Evolutionary conservation across 2,888 invertebrate species (phyloP).

Genomic region (Drosophila tanythrix): DNA sequence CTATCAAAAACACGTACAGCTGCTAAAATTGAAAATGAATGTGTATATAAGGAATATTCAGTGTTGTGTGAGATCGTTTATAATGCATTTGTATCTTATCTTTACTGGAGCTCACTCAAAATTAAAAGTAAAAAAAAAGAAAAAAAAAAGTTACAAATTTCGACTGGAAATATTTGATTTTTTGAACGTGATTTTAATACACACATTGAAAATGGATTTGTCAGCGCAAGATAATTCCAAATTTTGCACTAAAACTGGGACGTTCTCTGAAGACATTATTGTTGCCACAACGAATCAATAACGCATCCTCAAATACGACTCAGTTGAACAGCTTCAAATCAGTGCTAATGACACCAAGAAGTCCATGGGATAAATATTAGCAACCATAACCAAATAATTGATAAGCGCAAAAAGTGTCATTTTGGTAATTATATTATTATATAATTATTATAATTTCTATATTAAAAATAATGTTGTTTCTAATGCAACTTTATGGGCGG

Average conservation of each 20-base stretch:
- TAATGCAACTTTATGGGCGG: not conserved
- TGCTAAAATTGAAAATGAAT: not conserved
- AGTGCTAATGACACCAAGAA: not conserved
- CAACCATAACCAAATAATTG: rapidly evolving
- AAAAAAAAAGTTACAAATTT: not conserved
- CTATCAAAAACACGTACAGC: not conserved
- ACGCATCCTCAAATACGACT: not conserved
- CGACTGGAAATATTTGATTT: not conserved
- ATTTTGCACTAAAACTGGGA: not conserved
- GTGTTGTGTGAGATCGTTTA: not conserved
- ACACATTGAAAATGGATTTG: not conserved
- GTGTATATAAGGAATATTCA: not conserved
- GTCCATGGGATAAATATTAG: not conserved
- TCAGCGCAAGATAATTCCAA: not conserved
- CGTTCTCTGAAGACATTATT: not conserved
- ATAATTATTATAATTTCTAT: too few species aligned
- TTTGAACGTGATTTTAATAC: not conserved
- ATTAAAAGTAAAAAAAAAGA: not conserved
- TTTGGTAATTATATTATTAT: too few species aligned
- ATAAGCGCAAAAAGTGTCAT: too few species aligned
- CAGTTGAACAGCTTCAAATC: not conserved
- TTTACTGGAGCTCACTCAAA: not conserved
- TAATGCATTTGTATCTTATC: not conserved
- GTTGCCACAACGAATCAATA: not conserved
- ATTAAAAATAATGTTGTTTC: not conserved